phyloP scores from a whole-genome alignment of 2,113 vertebrate species.

The Erpornis zantholeuca region DNA sequence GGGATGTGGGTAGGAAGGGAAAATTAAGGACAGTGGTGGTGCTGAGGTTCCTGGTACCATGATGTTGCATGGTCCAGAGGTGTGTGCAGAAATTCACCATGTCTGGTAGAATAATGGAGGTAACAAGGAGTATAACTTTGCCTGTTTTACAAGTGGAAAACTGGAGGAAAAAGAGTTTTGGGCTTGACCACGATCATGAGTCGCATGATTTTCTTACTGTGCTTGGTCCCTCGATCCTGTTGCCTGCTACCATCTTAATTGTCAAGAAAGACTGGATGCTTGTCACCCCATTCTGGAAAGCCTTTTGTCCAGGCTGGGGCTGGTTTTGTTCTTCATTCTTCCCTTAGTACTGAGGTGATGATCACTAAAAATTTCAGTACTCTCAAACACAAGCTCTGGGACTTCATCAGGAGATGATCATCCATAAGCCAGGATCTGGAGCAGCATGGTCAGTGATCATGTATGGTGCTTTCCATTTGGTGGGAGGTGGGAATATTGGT shows the following conservation, averaged over 20 bases:
- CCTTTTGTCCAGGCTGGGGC: neutral
- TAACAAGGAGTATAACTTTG: accelerated
- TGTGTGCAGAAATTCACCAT: neutral
- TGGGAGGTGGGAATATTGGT: neutral
- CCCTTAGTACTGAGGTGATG: neutral
- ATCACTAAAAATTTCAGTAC: neutral
- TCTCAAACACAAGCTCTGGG: neutral
- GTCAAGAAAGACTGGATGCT: neutral
- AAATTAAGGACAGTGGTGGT: neutral
- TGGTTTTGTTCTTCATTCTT: neutral
- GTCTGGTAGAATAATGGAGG: accelerated
- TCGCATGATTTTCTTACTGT: neutral
- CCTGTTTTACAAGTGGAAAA: neutral
- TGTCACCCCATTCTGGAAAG: neutral
- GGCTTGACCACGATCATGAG: accelerated
- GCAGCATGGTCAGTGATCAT: accelerated
- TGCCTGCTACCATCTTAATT: neutral
- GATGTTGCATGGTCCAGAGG: neutral
- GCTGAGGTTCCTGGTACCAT: neutral
- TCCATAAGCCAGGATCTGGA: neutral
- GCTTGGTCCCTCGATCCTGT: accelerated
- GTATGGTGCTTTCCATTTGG: neutral
- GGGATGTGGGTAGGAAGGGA: neutral
- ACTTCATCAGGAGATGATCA: neutral
- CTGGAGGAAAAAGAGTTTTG: neutral